phyloP scores from a whole-genome alignment of 2,797 vertebrate genomes.

The Bradypus variegatus region DNA sequence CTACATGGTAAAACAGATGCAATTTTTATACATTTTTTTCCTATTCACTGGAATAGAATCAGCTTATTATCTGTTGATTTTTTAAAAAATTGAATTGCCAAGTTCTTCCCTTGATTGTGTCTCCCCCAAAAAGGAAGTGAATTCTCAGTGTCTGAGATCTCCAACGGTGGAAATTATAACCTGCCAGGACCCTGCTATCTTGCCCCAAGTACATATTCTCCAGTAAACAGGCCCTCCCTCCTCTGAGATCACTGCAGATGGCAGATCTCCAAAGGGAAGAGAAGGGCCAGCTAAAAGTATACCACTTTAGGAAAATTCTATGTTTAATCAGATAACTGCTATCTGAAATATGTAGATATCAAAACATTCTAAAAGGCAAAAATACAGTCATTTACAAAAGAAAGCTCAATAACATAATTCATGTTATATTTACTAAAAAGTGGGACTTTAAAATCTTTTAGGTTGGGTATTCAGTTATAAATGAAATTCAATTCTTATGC shows the following conservation, averaged over 20 bases:
- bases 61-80: slow-evolving; percentile 21
- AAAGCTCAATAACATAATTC: neutral
- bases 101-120: slow-evolving; percentile 6
- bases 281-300: slow-evolving; percentile 42
- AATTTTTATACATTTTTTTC: neutral
- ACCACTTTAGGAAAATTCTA: slow-evolving; percentile 11
- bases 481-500: neutral
- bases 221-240: neutral
- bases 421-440: neutral
- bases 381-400: slow-evolving; percentile 22
- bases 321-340: slow-evolving; percentile 38
- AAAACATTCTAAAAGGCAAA: slow-evolving; percentile 26
- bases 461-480: neutral
- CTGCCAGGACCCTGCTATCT: neutral
- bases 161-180: slow-evolving; percentile 42
- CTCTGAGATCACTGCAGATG: neutral
- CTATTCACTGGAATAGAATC: neutral
- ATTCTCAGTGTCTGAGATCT: neutral
- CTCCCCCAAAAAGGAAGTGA: slow-evolving; percentile 12
- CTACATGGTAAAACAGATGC: neutral
- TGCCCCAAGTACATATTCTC: neutral
- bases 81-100: neutral
- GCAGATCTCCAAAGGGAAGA: slow-evolving; percentile 27
- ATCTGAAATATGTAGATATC: neutral
- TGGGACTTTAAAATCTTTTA: neutral